Evolutionary conservation across 1,140 invertebrate genomes (phyloP), one percentile per base, ranked within the genome.

Genomic region (Pteromalus puparum): DNA sequence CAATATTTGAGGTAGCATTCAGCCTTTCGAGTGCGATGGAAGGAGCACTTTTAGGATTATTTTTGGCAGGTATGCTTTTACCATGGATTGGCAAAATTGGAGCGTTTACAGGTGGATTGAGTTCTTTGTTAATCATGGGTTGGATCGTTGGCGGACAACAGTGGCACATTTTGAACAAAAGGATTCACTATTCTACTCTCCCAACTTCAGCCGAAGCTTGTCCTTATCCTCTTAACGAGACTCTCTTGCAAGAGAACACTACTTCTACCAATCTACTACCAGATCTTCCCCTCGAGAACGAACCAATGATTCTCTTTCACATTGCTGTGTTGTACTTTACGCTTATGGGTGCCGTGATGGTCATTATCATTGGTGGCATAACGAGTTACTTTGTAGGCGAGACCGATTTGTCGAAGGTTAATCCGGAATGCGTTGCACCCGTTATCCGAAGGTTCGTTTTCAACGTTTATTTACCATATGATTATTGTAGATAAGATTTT

Each of bases 301-400:
- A 89, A 24, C 87, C 90, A 1, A 88, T 88, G n/a, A 79, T 87
- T 70, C 82, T 93, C n/a, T 94, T 92, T 87, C 90, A 90, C n/a
- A 93, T 95, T 73, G 95, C 95, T 3, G 95, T 95, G 86, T 93
- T 95, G 79, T 95, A 94, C 82, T 95, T 94, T 86, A 94, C 93
- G 5, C 89, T 94, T 7, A 94, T 95, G 75, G 95, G 94, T 26
- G 90, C 93, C 0, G 67, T 89, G 4, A 84, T 93, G 2, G 91
- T 93, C 0, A 74, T 94, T 0, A 81, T 92, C 0, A 88, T 93
- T 28, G 94, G 93, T 18, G 68, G 93, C 2, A 70, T 93, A 4
- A 91, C 93, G 10, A 94, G 93, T 85, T 90, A 91, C 13, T 18
- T 93, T 10, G 93, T 93, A 84, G 93, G 94, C n/a, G 84, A 88